Conservation (phyloP, 2,797 vertebrate genomes). For the Atherinosoma microstoma region DNA sequence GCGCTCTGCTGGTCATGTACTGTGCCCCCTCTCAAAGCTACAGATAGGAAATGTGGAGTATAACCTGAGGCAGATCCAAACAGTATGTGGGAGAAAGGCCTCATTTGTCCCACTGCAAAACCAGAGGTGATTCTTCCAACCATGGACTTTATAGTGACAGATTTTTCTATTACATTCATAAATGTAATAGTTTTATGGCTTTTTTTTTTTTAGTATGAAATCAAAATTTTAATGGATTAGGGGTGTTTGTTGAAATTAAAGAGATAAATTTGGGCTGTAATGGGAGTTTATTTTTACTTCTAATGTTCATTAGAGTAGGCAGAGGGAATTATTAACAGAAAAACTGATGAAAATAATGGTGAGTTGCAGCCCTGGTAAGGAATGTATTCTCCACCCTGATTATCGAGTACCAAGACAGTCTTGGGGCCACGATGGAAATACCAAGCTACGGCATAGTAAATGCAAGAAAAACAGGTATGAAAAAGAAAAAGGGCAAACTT, state of each 20-base stretch:
- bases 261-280: neutral
- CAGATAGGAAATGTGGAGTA: neutral
- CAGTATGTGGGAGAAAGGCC: neutral
- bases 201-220: neutral
- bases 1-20: neutral
- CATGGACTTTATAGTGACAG: neutral
- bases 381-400: slow-evolving; percentile 52
- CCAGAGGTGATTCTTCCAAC: neutral
- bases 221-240: neutral
- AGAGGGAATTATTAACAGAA: neutral
- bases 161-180: neutral
- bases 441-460: slow-evolving; percentile 56
- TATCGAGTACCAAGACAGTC: slow-evolving; percentile 28
- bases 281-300: neutral
- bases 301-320: neutral
- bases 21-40: neutral
- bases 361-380: slow-evolving; percentile 33
- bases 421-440: slow-evolving; percentile 61
- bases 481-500: slow-evolving; percentile 43
- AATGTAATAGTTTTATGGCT: neutral
- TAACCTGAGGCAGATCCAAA: neutral
- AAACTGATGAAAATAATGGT: slow-evolving; percentile 9
- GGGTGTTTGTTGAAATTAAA: neutral
- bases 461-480: slow-evolving; percentile 61
- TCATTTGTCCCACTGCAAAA: neutral